Evolutionary conservation across 2,113 vertebrate species (phyloP).

Genomic region (Erythrolamprus reginae): DNA sequence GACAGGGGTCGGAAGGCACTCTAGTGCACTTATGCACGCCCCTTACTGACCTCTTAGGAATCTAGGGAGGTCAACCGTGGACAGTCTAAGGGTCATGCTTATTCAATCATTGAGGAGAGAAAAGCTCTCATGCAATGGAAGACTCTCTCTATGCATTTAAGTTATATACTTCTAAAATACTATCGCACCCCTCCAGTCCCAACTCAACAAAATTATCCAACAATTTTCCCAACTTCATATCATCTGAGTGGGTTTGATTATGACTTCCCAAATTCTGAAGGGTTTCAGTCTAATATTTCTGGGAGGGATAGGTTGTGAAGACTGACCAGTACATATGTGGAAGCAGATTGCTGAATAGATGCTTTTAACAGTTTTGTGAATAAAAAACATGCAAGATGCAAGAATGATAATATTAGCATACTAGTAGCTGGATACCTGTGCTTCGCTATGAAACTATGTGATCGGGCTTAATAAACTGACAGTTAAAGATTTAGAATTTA

Average conservation of each 20-base stretch:
- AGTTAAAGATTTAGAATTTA: too few species aligned
- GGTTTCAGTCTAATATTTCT: not conserved
- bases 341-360: not conserved
- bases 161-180: not conserved
- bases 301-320: not conserved
- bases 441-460: too few species aligned
- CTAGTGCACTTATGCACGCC: too few species aligned
- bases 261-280: not conserved
- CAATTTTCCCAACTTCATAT: not conserved
- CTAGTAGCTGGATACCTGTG: too few species aligned
- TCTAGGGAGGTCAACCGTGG: too few species aligned
- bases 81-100: too few species aligned
- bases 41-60: too few species aligned
- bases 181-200: not conserved
- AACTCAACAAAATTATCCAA: not conserved
- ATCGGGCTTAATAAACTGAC: too few species aligned
- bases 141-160: not conserved
- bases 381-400: not conserved
- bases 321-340: not conserved
- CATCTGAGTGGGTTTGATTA: not conserved
- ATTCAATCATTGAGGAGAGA: not conserved
- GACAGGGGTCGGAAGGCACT: too few species aligned
- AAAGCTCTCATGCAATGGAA: not conserved
- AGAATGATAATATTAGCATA: not conserved
- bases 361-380: not conserved